Percentiles rank a stretch among this genome's conserved stretches.
phyloP scores from a whole-genome alignment of 1,140 invertebrate species.

The Drosophila littoralis region DNA sequence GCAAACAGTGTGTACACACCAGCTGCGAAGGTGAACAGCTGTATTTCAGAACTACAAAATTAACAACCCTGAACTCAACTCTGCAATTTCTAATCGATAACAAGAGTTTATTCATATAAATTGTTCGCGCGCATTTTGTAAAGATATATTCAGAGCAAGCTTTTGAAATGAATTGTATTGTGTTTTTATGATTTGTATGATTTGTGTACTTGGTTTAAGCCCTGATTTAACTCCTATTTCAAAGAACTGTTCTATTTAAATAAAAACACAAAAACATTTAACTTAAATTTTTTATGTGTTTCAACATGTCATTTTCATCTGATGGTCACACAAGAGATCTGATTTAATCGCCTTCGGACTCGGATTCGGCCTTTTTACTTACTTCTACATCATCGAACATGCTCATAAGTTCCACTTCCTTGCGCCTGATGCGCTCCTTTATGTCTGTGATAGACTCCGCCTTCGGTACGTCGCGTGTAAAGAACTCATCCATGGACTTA shows the following conservation, averaged over 20 bases:
- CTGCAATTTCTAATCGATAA: slow-evolving; percentile 22
- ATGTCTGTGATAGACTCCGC: slow-evolving; percentile 69
- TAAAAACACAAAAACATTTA: neutral
- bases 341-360: slow-evolving; percentile 11
- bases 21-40: neutral
- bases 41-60: neutral
- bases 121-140: neutral
- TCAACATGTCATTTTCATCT: neutral
- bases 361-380: slow-evolving; percentile 13
- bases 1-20: slow-evolving; percentile 17
- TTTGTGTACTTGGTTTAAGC: too few relatives aligned
- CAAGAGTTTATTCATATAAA: too few relatives aligned
- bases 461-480: slow-evolving; percentile 59
- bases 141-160: neutral
- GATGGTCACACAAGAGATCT: neutral
- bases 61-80: too few relatives aligned
- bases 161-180: too few relatives aligned
- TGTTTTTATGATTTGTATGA: too few relatives aligned
- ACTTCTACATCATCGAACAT: slow-evolving; percentile 64
- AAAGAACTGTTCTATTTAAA: neutral
- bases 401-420: slow-evolving; percentile 70
- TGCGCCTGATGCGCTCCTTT: slow-evolving; percentile 67
- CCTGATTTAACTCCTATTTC: neutral
- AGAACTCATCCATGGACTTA: slow-evolving; percentile 76
- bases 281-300: neutral